Conservation (phyloP, 2,113 vertebrate species). For the Ageneiosus marmoratus region DNA sequence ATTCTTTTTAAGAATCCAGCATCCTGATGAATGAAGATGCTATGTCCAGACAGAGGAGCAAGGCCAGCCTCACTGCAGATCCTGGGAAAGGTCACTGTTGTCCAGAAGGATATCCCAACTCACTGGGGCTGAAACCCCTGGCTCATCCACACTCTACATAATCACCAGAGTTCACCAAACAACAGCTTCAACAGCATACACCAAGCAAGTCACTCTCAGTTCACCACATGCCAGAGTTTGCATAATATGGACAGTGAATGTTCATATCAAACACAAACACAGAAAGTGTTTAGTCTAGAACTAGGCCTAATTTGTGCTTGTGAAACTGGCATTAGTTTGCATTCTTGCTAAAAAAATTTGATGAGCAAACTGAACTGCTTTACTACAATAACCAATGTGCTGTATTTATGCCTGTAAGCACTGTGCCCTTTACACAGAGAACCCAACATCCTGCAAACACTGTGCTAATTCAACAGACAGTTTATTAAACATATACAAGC, state of each 20-base stretch:
- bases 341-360: constrained; percentile 1
- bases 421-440: neutral
- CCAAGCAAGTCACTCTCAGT: constrained; percentile 29
- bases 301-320: neutral
- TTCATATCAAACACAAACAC: constrained; percentile 10
- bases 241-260: constrained; percentile 25
- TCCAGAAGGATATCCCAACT: constrained; percentile 16
- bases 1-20: constrained; percentile 26
- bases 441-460: neutral
- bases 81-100: constrained; percentile 49
- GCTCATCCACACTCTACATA: constrained; percentile 28
- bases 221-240: constrained; percentile 31
- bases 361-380: neutral
- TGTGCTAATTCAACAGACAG: neutral
- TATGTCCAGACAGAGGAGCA: constrained; percentile 46
- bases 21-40: constrained; percentile 39
- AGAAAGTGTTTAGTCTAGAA: constrained; percentile 22
- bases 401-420: neutral
- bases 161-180: constrained; percentile 40
- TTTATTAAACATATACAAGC: constrained; percentile 46
- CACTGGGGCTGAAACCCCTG: constrained; percentile 4
- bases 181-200: constrained; percentile 39
- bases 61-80: constrained; percentile 19
- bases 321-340: constrained; percentile 5
- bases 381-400: neutral